Percentiles rank a stretch among this genome's conserved stretches.
phyloP scores from a whole-genome alignment of 2,113 vertebrate species.

The Lagopus leucura region DNA sequence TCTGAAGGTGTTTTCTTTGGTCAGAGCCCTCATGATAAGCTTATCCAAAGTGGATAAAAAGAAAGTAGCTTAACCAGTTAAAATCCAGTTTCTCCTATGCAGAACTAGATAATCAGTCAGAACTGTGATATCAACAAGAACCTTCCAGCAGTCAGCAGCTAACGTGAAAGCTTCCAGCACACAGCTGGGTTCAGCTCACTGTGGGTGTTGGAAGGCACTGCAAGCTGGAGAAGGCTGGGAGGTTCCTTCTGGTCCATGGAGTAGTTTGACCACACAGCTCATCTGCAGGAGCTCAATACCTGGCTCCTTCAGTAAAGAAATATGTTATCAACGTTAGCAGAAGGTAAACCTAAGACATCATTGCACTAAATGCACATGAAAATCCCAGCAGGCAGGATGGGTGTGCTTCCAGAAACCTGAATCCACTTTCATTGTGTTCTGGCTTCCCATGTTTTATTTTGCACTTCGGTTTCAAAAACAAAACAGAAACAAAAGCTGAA shows the following conservation, averaged over 20 bases:
- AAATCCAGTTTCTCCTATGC: not conserved
- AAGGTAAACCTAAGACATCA: rapidly evolving
- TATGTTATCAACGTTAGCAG: not conserved
- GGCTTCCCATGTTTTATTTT: not conserved
- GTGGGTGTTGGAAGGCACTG: not conserved
- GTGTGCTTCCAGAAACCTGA: not conserved
- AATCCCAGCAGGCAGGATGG: not conserved
- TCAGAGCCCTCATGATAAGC: not conserved
- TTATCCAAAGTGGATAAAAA: not conserved
- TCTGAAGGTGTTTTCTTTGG: not conserved
- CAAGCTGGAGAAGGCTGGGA: not conserved
- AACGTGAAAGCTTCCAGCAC: not conserved
- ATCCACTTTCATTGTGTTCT: not conserved
- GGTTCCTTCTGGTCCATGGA: not conserved
- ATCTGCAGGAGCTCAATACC: not conserved
- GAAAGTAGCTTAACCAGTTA: not conserved
- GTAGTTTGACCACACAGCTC: not conserved
- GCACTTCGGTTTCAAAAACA: not conserved
- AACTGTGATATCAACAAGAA: not conserved
- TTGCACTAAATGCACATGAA: not conserved
- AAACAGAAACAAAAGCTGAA: not conserved
- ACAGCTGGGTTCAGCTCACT: not conserved
- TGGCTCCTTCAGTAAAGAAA: not conserved
- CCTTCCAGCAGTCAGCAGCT: not conserved
- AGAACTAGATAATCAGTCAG: not conserved